phyloP scores from a whole-genome alignment of 2,797 vertebrate species.

The Sebastes hopkinsi region DNA sequence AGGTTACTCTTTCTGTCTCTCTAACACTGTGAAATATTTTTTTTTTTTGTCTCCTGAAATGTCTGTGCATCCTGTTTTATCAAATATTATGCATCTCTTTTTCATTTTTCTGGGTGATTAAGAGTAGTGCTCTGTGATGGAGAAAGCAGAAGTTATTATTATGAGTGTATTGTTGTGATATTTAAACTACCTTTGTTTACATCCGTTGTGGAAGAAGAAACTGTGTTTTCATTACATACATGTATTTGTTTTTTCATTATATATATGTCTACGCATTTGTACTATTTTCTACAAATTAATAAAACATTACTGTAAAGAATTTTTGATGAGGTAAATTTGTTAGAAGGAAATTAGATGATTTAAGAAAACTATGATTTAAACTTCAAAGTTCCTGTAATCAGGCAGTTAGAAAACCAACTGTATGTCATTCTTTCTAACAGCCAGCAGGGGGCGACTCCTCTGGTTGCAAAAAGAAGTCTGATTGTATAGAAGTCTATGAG shows the following conservation, averaged over 20 bases:
- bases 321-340: not conserved
- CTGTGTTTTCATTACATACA: not conserved
- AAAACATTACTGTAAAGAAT: conserved; percentile 34
- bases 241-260: conserved; percentile 2
- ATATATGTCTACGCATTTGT: conserved; percentile 42
- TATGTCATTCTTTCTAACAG: not conserved
- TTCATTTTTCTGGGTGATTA: conserved; percentile 8
- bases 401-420: not conserved
- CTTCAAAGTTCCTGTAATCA: not conserved
- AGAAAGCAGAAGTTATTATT: conserved; percentile 12
- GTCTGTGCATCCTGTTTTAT: conserved; percentile 8
- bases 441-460: not conserved
- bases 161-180: conserved; percentile 35
- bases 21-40: conserved; percentile 33
- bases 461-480: too few relatives aligned
- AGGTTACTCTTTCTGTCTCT: not conserved
- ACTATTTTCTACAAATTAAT: conserved; percentile 63
- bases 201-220: conserved; percentile 25
- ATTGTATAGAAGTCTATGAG: too few relatives aligned
- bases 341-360: not conserved
- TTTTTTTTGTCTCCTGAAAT: conserved; percentile 8
- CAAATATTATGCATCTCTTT: conserved; percentile 7
- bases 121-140: conserved; percentile 2
- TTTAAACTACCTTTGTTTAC: conserved; percentile 49
- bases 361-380: not conserved